phyloP scores from a whole-genome alignment of 2,797 vertebrate species.

The Argyrosomus regius region DNA sequence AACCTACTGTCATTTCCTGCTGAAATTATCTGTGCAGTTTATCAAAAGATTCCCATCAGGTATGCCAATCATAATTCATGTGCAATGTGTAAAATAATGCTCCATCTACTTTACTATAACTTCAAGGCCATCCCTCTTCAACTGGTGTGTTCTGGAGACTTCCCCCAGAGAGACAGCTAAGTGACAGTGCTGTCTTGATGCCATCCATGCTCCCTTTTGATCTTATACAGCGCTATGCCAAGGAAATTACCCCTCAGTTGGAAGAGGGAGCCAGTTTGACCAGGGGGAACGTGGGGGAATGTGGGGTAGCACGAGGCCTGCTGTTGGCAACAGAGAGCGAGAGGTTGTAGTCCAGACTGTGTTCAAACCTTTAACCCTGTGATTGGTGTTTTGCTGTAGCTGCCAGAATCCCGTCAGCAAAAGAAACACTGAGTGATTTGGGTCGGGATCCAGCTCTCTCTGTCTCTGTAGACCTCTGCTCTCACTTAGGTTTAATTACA shows the following conservation, averaged over 20 bases:
- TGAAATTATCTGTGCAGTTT: background rate
- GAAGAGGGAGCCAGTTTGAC: slow-evolving; percentile 1
- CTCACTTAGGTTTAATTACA: slow-evolving; percentile 72
- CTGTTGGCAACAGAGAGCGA: slow-evolving; percentile 15
- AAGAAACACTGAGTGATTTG: slow-evolving; percentile 51
- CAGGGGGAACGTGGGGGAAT: background rate
- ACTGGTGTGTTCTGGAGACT: background rate
- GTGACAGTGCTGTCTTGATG: slow-evolving; percentile 25
- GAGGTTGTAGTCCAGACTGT: slow-evolving; percentile 30
- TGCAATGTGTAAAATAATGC: background rate
- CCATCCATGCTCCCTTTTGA: background rate
- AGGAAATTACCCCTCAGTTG: background rate
- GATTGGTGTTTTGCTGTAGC: slow-evolving; percentile 46
- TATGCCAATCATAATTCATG: background rate
- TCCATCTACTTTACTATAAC: background rate
- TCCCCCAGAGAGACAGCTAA: background rate
- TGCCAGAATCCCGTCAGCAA: slow-evolving; percentile 55
- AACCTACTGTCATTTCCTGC: background rate
- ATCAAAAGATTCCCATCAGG: background rate
- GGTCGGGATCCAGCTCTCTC: slow-evolving; percentile 35
- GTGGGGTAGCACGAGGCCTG: background rate
- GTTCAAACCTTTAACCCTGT: slow-evolving; percentile 48
- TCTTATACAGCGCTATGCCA: background rate
- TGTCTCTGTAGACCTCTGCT: slow-evolving; percentile 52
- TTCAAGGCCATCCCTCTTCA: slow-evolving; percentile 5